phyloP scores from a whole-genome alignment of 2,113 vertebrate species.

The Thinocorus orbignyianus region DNA sequence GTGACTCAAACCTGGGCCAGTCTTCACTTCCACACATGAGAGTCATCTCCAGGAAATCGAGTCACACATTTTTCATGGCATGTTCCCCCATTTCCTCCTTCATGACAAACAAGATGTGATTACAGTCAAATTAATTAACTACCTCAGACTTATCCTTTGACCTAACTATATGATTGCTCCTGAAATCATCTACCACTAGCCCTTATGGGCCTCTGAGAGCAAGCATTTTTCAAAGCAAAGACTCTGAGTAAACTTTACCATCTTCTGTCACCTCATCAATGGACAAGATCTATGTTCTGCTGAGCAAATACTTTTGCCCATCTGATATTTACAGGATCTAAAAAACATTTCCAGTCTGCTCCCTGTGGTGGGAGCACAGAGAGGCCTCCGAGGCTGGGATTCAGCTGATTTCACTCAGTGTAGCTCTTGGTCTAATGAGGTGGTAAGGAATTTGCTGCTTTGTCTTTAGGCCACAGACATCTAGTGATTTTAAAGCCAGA shows the following conservation, averaged over 20 bases:
- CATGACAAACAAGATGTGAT: neutral
- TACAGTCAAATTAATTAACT: neutral
- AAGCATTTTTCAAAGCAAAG: neutral
- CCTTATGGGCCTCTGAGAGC: neutral
- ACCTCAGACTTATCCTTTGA: neutral
- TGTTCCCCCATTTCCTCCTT: neutral
- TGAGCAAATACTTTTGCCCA: slow-evolving; percentile 18
- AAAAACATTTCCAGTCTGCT: slow-evolving; percentile 32
- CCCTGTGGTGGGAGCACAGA: neutral
- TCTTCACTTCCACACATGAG: neutral
- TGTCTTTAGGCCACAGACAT: slow-evolving; percentile 42
- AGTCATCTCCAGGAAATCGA: neutral
- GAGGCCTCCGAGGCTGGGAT: slow-evolving; percentile 19
- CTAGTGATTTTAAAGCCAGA: slow-evolving; percentile 38
- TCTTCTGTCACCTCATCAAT: slow-evolving; percentile 29
- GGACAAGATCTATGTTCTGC: slow-evolving; percentile 10
- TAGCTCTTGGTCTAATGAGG: slow-evolving; percentile 51
- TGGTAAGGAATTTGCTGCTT: neutral
- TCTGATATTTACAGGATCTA: slow-evolving; percentile 53
- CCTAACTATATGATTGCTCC: neutral
- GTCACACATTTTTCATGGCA: neutral
- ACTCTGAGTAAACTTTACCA: neutral
- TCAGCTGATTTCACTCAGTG: slow-evolving; percentile 1
- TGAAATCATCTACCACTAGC: neutral
- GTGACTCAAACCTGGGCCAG: neutral